Evolutionary conservation across 2,797 vertebrate genomes (phyloP).

Genomic region (Phaenicophaeus curvirostris): DNA sequence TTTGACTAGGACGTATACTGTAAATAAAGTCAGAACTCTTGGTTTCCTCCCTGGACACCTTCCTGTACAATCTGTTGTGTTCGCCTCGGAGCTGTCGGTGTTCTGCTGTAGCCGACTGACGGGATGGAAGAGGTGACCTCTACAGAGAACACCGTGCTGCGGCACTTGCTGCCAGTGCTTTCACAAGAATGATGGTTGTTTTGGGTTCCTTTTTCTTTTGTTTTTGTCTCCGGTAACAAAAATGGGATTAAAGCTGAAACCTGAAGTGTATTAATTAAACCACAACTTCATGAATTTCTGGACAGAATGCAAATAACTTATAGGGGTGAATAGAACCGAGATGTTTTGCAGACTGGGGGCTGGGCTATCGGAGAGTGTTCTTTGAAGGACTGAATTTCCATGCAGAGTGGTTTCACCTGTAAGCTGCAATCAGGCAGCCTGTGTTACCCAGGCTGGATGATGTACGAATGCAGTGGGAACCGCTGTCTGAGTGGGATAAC

Average conservation of each 20-base stretch:
- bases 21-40: constrained; percentile 75
- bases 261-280: constrained; percentile 47
- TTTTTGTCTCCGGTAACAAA: constrained; percentile 26
- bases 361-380: neutral
- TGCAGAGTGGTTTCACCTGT: constrained; percentile 27
- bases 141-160: constrained; percentile 9
- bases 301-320: constrained; percentile 27
- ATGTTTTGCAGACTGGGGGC: neutral
- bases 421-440: constrained; percentile 53
- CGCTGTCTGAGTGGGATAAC: constrained; percentile 19
- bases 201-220: neutral
- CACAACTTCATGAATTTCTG: constrained; percentile 30
- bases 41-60: constrained; percentile 69
- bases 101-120: constrained; percentile 23
- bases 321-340: neutral
- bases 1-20: constrained; percentile 73
- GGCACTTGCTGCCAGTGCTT: constrained; percentile 20
- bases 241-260: constrained; percentile 57
- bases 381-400: constrained; percentile 51
- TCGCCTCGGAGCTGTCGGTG: constrained; percentile 46
- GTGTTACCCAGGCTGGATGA: constrained; percentile 60
- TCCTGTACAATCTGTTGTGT: constrained; percentile 54
- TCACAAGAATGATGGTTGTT: neutral
- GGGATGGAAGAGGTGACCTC: constrained; percentile 30
- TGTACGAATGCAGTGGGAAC: constrained; percentile 40